A percentile compares a stretch with the other conserved stretches of the same genome.
phyloP scores from a whole-genome alignment of 2,797 vertebrate species.

The Phyllotis vaccarum region DNA sequence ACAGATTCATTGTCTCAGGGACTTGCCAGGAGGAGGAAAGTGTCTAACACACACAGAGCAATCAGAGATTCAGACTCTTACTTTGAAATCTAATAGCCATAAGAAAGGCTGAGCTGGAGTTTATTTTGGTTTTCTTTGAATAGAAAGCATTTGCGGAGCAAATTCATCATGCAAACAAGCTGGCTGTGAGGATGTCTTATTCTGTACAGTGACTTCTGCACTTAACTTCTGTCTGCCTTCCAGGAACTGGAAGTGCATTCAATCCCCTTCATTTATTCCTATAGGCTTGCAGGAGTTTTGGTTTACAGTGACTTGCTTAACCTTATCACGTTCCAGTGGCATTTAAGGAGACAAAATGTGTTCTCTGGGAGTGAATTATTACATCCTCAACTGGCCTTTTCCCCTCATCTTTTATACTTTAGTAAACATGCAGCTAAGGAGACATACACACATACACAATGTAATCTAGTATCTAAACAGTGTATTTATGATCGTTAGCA shows the following conservation, averaged over 20 bases:
- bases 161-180: background rate
- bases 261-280: background rate
- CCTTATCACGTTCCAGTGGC: background rate
- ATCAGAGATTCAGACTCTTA: background rate
- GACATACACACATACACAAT: background rate
- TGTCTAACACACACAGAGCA: background rate
- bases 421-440: background rate
- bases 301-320: background rate
- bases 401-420: background rate
- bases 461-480: background rate
- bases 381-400: background rate
- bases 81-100: background rate
- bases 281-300: accelerated
- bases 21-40: background rate
- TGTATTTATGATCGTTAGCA: background rate
- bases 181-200: background rate
- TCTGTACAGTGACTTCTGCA: background rate
- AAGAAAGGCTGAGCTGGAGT: background rate
- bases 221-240: background rate
- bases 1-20: background rate
- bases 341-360: background rate
- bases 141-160: background rate
- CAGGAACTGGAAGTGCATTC: background rate
- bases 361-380: background rate
- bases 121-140: conserved; percentile 11